Evolutionary conservation across 1,140 invertebrate species (phyloP), one percentile per base, ranked within the genome.

Genomic region (Nylanderia fulva): DNA sequence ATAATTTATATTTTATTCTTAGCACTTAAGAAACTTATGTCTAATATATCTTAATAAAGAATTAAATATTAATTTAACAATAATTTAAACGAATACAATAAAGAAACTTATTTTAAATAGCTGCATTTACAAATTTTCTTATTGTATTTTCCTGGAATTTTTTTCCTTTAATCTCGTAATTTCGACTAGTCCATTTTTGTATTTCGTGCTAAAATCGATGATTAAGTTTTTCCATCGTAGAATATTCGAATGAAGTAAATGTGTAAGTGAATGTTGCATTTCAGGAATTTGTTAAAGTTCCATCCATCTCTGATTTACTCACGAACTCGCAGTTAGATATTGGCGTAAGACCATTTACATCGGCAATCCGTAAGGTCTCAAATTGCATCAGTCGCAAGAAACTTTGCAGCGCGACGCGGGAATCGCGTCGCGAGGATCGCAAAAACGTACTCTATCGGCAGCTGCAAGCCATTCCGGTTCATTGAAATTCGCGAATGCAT

Each of bases 371-470:
- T 82, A 72, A 82, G 64, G 24, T 72, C 52, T n/a, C 66, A 82
- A 82, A 82, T 39, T 71, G 18, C 77, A 39, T 33, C 77, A n/a
- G 66, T 39, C 36, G 66, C 77, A 82, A 82, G 77, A 82, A 82
- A 82, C n/a, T 71, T 71, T n/a, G 18, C n/a, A 63, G 58, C 21
- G 82, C 72, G 66, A 39, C 63, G 79, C 39, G 45, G n/a, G n/a
- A n/a, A 58, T 27, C 33, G 58, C 48, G 45, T 54, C 21, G 54
- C 11, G 36, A 60, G 13, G 54, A 68, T n/a, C 52, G 39, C 83
- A 88, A 88, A 88, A 88, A 88, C 86, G 61, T 58, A 71, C 56
- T n/a, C n/a, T 80, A 79, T 84, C 63, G 69, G 85, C 84, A 86
- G 84, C 75, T 87, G 84, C 52, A 42, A 58, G 27, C 74, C 42